Evolutionary conservation across 1,140 invertebrate species (phyloP).

Genomic region (Theocolax elegans): DNA sequence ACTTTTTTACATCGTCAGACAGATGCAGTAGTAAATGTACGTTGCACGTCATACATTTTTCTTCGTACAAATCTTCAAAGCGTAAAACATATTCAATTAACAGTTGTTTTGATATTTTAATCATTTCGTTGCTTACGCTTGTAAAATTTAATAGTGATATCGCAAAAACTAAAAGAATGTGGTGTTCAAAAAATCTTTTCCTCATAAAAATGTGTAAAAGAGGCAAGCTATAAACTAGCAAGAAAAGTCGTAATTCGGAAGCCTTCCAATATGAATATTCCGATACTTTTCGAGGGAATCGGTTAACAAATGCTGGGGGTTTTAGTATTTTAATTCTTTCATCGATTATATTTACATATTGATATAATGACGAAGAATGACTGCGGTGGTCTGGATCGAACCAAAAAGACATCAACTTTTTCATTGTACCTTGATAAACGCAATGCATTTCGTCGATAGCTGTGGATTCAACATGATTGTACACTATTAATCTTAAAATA

Average conservation of each 20-base stretch:
- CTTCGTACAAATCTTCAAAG: constrained; percentile 40
- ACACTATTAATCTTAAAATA: neutral
- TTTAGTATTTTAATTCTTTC: constrained; percentile 18
- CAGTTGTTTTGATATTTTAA: constrained; percentile 30
- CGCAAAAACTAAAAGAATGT: neutral
- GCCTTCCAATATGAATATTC: neutral
- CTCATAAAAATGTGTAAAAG: constrained; percentile 21
- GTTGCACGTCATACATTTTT: constrained; percentile 36
- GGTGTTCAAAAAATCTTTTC: neutral
- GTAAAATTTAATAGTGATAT: neutral
- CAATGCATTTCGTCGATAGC: constrained; percentile 22
- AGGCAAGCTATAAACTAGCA: constrained; percentile 2
- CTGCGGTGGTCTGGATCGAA: neutral
- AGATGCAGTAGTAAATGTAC: constrained; percentile 45
- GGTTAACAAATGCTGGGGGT: constrained; percentile 18
- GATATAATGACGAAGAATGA: neutral
- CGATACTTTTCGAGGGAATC: neutral
- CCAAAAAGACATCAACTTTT: neutral
- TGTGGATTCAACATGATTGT: neutral
- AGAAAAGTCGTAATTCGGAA: neutral
- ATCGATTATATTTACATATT: constrained; percentile 3
- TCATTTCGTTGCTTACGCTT: neutral
- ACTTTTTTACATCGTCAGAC: constrained; percentile 32
- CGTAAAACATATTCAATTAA: neutral
- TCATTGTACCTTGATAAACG: constrained; percentile 1